Base-by-base conservation (phyloP, 2,113 vertebrate genomes). In the Notarius quadriscutis region DNA sequence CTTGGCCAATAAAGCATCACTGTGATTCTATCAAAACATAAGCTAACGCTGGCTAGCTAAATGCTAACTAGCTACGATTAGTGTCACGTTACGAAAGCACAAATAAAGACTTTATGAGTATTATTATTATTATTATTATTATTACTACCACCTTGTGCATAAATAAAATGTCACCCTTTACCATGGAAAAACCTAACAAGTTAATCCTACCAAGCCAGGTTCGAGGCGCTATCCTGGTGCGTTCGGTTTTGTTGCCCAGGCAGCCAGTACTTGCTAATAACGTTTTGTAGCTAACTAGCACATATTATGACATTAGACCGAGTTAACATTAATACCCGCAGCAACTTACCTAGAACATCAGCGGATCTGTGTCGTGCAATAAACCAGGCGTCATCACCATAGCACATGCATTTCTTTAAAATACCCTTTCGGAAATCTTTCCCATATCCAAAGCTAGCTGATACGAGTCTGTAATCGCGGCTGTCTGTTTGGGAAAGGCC, bases 381-480 rank as follows among this genome's bases (percentile, higher is more conserved):
- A 91, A 99, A 99, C 91, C 97, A 99, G 88, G 98, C 98, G 88
- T 99, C 98, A 63, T 99, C 98, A 7, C 98, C 98, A 87, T 99
- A 99, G 93, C 98, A 99, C 96, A 97, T 97, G 87, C 98, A 98
- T 90, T 99, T 99, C 96, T 99, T 99, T 58, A 99, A 94, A 92
- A 99, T 97, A 90, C 97, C 98, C 93, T 98, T 99, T 27, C 98
- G 96, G 94, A 98, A 98, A 95, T 99, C 97, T 93, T 99, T 99
- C 27, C 98, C 98, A 85, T 98, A 99, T 87, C 98, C 98, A 93
- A 96, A 99, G 90, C 98, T 98, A 72, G 98, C 98, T 6, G 96
- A 97, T 92, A 99, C 96, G 89, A 99, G 93, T 91, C 97, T 98
- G 95, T 99, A 99, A 93, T 99, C 98, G 87, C 97, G 96, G 89